Evolutionary conservation across 92 coral and sea anemone species (phyloP).

Genomic region (Micromussa lordhowensis): DNA sequence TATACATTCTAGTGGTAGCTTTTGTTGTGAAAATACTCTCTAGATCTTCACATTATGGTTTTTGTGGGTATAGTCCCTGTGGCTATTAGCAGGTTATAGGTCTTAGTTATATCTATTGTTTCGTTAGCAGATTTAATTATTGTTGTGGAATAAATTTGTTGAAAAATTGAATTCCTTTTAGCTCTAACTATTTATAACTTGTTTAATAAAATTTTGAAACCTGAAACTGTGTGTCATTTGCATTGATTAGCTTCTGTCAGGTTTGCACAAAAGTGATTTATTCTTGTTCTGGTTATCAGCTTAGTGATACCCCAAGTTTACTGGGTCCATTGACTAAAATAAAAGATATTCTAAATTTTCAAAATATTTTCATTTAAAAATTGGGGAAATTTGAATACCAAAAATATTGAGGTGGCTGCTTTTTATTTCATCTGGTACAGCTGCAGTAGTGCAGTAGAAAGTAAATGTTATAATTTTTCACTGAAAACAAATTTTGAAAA

Average conservation of each 20-base stretch:
- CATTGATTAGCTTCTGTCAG: background rate
- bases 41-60: background rate
- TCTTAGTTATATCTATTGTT: background rate
- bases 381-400: background rate
- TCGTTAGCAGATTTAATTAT: background rate
- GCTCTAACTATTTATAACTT: background rate
- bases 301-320: background rate
- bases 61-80: constrained; percentile 3
- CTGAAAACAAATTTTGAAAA: no score
- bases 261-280: background rate
- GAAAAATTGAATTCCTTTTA: background rate
- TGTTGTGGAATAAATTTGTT: background rate
- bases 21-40: background rate
- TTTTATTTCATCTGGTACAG: constrained; percentile 5
- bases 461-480: background rate
- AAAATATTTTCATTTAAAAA: background rate
- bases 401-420: background rate
- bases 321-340: background rate
- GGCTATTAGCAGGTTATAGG: constrained; percentile 1
- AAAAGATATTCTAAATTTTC: background rate
- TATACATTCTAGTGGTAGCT: no score
- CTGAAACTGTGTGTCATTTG: background rate
- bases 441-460: background rate
- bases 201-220: background rate
- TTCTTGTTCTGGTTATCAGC: background rate